Percentiles rank a stretch among this genome's conserved stretches.
Conservation (phyloP, 2,888 invertebrate genomes). For the Tetheella fluctuosa region DNA sequence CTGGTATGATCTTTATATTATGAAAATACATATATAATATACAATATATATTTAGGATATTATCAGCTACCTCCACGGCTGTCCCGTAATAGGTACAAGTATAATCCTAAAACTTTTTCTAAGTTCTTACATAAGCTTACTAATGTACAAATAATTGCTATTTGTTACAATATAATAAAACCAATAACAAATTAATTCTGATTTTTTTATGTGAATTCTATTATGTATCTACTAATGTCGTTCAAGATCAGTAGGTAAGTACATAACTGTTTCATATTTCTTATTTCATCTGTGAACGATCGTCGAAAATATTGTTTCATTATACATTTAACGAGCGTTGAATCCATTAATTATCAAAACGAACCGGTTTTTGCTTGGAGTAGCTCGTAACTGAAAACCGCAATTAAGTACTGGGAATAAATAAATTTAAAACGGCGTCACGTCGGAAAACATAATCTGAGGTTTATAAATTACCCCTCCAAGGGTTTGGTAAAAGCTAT, state of each 20-base stretch:
- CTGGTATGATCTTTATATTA: too few species aligned
- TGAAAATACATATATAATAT: too few species aligned
- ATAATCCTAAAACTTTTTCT: too few species aligned
- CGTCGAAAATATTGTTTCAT: conserved; percentile 16
- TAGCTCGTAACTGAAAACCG: conserved; percentile 49
- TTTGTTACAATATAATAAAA: too few species aligned
- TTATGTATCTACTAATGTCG: too few species aligned
- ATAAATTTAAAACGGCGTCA: conserved; percentile 52
- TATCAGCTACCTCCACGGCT: too few species aligned
- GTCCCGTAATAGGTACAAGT: too few species aligned
- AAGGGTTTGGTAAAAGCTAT: conserved; percentile 33
- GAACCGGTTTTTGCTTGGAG: conserved; percentile 42
- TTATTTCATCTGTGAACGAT: neutral
- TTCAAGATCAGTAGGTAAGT: neutral
- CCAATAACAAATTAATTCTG: too few species aligned
- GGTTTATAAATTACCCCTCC: conserved; percentile 52
- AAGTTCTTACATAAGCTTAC: too few species aligned
- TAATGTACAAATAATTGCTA: too few species aligned
- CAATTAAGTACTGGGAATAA: conserved; percentile 54
- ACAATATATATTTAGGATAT: too few species aligned
- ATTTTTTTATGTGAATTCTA: too few species aligned
- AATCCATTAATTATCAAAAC: conserved; percentile 53
- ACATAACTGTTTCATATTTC: neutral
- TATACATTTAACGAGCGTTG: conserved; percentile 34
- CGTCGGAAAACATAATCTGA: conserved; percentile 55